Base-by-base conservation (phyloP, 2,113 vertebrate genomes). In the Solea solea region DNA sequence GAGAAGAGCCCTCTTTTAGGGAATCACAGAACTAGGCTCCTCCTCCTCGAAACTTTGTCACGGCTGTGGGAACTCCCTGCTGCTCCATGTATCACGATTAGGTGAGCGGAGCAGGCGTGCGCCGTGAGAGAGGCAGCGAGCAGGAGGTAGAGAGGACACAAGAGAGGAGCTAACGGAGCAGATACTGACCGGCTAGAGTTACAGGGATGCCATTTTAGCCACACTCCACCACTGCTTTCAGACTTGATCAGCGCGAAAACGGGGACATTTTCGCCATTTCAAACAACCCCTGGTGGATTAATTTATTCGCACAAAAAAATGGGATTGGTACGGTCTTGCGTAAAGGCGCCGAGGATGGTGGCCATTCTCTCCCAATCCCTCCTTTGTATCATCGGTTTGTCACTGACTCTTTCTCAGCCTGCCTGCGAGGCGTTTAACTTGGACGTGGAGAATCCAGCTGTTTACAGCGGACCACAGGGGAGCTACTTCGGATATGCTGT, bases 401-500 rank as follows among this genome's bases (percentile, higher is more conserved):
- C 93, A 14, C 68, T 93, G 51, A 67, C 86, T 41, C 53, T 88
- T 69, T 83, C 73, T 59, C 84, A 72, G 70, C 86, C 89, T n/a
- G 80, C 80, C 50, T 82, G 92, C 71, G 87, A 87, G 41, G 90
- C 92, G 46, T 97, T 97, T 91, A 98, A 97, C 85, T 74, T 97
- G 85, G 96, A 96, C 82, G 88, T 91, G 72, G 93, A 95, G 83
- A 93, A 90, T 76, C 96, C 95, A 1, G 70, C 90, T 0, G 88
- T 94, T 45, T 95, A 96, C 64, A 85, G 86, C 14, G 96, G 96
- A 82, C 92, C 95, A 28, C 70, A 80, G 0, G 95, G 95, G 63
- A 96, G 95, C 91, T 93, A 94, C 76, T 98, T 97, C 75, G 96
- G 96, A 78, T 98, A 96, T 65, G 94, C 96, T 0, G 94, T 96